Evolutionary conservation across 1,140 invertebrate species (phyloP).

Genomic region (Neodiprion fabricii): DNA sequence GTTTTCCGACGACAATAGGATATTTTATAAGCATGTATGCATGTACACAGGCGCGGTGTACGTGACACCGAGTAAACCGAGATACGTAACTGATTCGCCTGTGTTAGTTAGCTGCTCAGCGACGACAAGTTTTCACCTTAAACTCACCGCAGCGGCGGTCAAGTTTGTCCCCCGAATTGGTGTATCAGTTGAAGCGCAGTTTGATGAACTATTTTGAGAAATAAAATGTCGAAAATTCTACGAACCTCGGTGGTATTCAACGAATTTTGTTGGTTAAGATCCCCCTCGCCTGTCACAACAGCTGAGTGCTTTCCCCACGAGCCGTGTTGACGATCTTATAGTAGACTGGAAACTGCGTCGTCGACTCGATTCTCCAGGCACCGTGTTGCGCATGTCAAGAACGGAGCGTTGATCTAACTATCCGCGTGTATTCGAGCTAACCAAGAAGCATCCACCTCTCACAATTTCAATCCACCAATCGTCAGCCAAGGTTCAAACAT

Average conservation of each 20-base stretch:
- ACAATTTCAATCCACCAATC: too few relatives aligned
- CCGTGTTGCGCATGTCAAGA: too few relatives aligned
- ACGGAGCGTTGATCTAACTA: too few relatives aligned
- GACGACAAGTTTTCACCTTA: neutral
- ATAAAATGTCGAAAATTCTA: neutral
- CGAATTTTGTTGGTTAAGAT: conserved; percentile 5
- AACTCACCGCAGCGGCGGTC: neutral
- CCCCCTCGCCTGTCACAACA: conserved; percentile 6
- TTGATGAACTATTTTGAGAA: neutral
- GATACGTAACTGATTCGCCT: neutral
- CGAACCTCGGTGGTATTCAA: neutral
- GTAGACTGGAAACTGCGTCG: too few relatives aligned
- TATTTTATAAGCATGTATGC: neutral
- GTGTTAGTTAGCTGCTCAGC: neutral
- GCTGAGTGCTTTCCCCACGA: neutral
- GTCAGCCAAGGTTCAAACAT: too few relatives aligned
- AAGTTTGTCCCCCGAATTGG: neutral
- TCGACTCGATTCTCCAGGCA: too few relatives aligned
- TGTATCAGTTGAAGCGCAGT: neutral
- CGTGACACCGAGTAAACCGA: neutral
- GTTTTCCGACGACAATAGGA: neutral
- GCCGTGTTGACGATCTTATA: too few relatives aligned
- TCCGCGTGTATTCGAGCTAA: too few relatives aligned
- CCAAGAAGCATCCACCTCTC: too few relatives aligned
- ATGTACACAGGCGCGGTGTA: neutral